Evolutionary conservation across 2,797 vertebrate species (phyloP).

Genomic region (Tapirus indicus): DNA sequence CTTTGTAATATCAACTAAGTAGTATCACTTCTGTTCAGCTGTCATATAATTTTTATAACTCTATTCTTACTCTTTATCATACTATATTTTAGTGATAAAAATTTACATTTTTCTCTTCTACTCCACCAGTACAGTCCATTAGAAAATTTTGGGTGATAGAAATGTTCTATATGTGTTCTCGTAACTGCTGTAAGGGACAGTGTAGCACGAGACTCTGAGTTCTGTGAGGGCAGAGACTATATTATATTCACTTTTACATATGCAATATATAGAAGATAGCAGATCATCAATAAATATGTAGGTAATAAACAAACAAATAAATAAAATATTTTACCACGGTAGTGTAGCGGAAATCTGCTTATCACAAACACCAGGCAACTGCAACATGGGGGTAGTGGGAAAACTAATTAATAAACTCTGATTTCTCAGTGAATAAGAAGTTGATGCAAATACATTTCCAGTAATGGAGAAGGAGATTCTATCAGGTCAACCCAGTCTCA

Average conservation of each 20-base stretch:
- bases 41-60: neutral
- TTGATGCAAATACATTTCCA: neutral
- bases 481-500: neutral
- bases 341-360: neutral
- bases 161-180: neutral
- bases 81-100: neutral
- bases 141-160: neutral
- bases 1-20: neutral
- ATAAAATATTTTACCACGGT: neutral
- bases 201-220: neutral
- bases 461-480: neutral
- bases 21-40: neutral
- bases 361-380: neutral
- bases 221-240: neutral
- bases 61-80: neutral
- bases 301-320: neutral
- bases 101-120: neutral
- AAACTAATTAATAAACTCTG: neutral
- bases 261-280: neutral
- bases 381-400: neutral
- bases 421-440: neutral
- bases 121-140: neutral
- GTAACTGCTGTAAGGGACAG: neutral
- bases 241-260: neutral
- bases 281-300: neutral